Conservation (phyloP, 2,888 invertebrate species). For the Zootermopsis nevadensis region DNA sequence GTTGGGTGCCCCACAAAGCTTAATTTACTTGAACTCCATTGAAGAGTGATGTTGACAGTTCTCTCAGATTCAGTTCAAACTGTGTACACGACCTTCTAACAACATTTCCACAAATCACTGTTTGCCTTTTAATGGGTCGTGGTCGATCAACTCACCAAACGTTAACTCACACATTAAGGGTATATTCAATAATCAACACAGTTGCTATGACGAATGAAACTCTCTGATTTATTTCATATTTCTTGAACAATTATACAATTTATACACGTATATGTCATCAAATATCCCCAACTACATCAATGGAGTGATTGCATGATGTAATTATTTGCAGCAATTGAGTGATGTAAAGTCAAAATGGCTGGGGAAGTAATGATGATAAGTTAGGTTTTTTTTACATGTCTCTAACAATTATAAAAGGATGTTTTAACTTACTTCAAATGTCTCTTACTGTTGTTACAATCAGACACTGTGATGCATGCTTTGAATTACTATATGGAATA, state of each 20-base stretch:
- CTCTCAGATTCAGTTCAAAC: no score
- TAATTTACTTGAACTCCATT: no score
- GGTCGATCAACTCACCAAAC: no score
- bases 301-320: conserved; percentile 33
- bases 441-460: background rate
- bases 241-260: conserved; percentile 42
- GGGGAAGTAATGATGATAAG: conserved; percentile 3
- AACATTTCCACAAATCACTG: no score
- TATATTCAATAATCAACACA: background rate
- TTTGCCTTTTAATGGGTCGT: no score
- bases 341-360: conserved; percentile 16
- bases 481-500: background rate
- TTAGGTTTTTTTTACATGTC: background rate
- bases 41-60: no score
- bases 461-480: background rate
- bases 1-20: no score
- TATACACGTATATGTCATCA: conserved; percentile 38
- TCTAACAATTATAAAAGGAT: background rate
- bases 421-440: background rate
- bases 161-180: background rate
- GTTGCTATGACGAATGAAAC: conserved; percentile 21
- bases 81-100: no score
- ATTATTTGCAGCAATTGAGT: conserved; percentile 25
- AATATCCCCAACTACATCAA: conserved; percentile 36
- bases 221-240: conserved; percentile 43